phyloP scores from a whole-genome alignment of 92 coral and sea anemone genomes.

The Porites divaricata region DNA sequence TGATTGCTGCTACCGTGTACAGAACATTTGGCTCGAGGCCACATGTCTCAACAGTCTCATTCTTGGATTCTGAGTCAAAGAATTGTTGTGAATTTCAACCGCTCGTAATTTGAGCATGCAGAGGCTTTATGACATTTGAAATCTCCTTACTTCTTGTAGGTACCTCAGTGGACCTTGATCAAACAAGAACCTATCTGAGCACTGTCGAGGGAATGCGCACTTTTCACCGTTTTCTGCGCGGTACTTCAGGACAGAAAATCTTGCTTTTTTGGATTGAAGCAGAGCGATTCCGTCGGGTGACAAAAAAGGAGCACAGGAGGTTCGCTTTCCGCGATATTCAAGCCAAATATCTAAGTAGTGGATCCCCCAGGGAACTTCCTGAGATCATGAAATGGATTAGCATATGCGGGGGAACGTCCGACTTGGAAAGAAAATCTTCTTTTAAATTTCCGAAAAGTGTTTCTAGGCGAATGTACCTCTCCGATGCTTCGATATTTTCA shows the following conservation, averaged over 20 bases:
- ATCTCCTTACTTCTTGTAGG: not conserved
- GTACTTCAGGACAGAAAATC: conserved; percentile 45
- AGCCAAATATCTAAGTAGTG: conserved; percentile 80
- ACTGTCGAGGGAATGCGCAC: conserved; percentile 77
- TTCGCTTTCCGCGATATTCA: conserved; percentile 91
- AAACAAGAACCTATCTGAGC: conserved; percentile 49
- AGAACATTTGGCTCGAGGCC: too few species aligned
- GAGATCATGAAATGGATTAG: conserved; percentile 83
- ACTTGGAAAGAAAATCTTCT: not conserved
- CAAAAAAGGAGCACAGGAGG: conserved; percentile 74
- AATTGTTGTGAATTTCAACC: too few species aligned
- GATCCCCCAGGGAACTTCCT: conserved; percentile 86
- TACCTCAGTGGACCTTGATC: conserved; percentile 20
- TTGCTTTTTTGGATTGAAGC: conserved; percentile 90
- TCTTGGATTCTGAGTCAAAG: too few species aligned
- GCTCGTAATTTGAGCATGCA: too few species aligned
- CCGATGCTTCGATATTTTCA: conserved; percentile 78
- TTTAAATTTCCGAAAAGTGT: conserved; percentile 32
- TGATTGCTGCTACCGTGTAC: too few species aligned
- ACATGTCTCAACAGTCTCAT: too few species aligned
- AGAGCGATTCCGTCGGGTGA: conserved; percentile 82
- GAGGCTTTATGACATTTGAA: too few species aligned
- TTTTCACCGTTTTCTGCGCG: conserved; percentile 77
- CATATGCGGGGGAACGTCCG: conserved; percentile 65
- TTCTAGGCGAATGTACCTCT: conserved; percentile 45